Evolutionary conservation across 2,888 invertebrate species (phyloP).

Genomic region (Cheilosia urbana): DNA sequence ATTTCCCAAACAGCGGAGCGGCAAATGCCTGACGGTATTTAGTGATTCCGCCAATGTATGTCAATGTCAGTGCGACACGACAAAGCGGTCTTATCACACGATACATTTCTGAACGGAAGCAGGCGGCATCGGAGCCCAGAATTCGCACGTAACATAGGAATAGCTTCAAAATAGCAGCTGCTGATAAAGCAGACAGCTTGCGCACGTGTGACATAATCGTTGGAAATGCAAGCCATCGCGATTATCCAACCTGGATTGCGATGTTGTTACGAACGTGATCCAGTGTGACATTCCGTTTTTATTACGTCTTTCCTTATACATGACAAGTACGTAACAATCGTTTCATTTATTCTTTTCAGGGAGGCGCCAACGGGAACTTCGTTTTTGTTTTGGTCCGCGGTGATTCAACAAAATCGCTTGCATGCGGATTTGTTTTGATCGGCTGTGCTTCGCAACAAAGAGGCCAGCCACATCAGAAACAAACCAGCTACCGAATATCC

Average conservation of each 20-base stretch:
- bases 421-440: constrained; percentile 96
- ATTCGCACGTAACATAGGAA: constrained; percentile 47
- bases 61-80: constrained; percentile 58
- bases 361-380: constrained; percentile 77
- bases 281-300: constrained; percentile 21
- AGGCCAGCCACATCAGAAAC: constrained; percentile 86
- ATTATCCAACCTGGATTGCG: constrained; percentile 7
- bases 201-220: constrained; percentile 41
- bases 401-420: constrained; percentile 86
- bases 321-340: constrained; percentile 20
- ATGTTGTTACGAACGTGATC: constrained; percentile 8
- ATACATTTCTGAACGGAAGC: constrained; percentile 4
- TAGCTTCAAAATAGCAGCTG: constrained; percentile 28
- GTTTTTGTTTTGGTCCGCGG: constrained; percentile 79
- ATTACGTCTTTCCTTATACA: constrained; percentile 26
- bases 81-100: constrained; percentile 57
- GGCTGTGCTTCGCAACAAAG: constrained; percentile 95
- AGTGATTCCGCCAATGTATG: constrained; percentile 35
- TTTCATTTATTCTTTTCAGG: constrained; percentile 78
- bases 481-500: constrained; percentile 70
- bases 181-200: constrained; percentile 48
- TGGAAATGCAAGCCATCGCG: constrained; percentile 49
- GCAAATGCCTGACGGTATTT: background rate
- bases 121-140: constrained; percentile 26
- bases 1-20: constrained; percentile 6